Evolutionary conservation across 2,888 invertebrate genomes (phyloP).

Genomic region (Adelognathus sp.): DNA sequence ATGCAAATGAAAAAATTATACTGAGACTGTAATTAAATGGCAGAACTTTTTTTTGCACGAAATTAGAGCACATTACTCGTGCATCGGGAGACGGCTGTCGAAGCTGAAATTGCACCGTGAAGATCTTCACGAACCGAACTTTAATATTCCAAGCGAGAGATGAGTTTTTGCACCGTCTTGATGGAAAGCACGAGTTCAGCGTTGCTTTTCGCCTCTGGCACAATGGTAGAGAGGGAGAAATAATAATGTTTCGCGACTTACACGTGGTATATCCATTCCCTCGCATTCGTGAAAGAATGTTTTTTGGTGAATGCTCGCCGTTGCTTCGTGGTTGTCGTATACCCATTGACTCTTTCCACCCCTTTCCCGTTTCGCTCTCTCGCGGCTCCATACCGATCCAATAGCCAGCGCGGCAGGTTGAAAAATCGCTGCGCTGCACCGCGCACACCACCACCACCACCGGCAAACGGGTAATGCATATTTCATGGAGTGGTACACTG

Average conservation of each 20-base stretch:
- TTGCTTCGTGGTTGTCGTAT: neutral
- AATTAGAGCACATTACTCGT: too few relatives aligned
- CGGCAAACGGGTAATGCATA: constrained; percentile 65
- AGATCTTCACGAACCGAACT: neutral
- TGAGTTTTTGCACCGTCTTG: neutral
- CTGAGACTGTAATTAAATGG: neutral
- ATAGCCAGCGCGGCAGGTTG: constrained; percentile 53
- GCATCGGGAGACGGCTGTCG: too few relatives aligned
- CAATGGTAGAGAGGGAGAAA: neutral
- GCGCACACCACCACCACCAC: constrained; percentile 21
- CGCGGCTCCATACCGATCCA: constrained; percentile 14
- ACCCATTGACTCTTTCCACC: constrained; percentile 19
- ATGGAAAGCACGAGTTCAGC: neutral
- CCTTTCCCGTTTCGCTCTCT: neutral
- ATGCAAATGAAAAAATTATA: too few relatives aligned
- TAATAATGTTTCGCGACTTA: constrained; percentile 20
- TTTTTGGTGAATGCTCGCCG: constrained; percentile 5
- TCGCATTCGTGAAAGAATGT: constrained; percentile 37
- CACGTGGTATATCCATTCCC: constrained; percentile 24
- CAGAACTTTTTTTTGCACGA: too few relatives aligned
- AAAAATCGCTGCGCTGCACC: constrained; percentile 68
- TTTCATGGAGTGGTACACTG: constrained; percentile 68
- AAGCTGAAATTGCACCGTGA: neutral
- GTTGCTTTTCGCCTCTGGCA: constrained; percentile 1
- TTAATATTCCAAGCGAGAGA: neutral